phyloP scores from a whole-genome alignment of 2,888 invertebrate genomes.

The Panzeria rudis region DNA sequence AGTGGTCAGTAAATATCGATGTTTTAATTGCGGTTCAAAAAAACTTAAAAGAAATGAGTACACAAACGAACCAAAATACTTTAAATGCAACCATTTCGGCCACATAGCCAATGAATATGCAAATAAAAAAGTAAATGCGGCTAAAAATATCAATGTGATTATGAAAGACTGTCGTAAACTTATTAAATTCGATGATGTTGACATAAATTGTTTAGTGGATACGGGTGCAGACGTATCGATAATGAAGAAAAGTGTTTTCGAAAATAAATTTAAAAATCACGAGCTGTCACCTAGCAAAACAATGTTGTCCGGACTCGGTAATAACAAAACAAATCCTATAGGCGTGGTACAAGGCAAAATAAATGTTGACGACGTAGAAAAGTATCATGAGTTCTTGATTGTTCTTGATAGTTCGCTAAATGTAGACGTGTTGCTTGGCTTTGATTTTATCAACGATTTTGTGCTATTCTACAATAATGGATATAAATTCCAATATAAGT shows the following conservation, averaged over 20 bases:
- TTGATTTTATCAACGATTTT: slow-evolving; percentile 1
- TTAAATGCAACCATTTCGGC: neutral
- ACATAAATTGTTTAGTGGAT: too few species aligned
- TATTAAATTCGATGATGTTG: too few species aligned
- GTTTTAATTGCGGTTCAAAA: slow-evolving; percentile 11
- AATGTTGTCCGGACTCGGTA: neutral
- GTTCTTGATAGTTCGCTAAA: neutral
- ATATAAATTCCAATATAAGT: slow-evolving; percentile 7
- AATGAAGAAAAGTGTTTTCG: neutral
- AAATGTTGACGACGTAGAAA: neutral
- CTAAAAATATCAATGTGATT: too few species aligned
- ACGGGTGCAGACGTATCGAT: too few species aligned
- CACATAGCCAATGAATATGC: neutral
- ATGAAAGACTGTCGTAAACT: neutral
- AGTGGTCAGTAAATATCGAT: neutral
- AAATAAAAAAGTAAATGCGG: too few species aligned
- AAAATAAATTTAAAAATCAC: neutral
- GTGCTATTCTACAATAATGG: neutral
- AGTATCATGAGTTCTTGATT: neutral
- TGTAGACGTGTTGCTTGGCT: neutral
- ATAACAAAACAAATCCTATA: slow-evolving; percentile 2
- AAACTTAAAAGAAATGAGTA: neutral
- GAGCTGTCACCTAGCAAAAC: neutral
- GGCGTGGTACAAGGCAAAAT: neutral
- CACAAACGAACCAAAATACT: slow-evolving; percentile 1